These are phyloP conservation scores for Sicus ferrugineus DNA, from an alignment of 2,888 invertebrate species.

Conservation along the genomic window DNA sequence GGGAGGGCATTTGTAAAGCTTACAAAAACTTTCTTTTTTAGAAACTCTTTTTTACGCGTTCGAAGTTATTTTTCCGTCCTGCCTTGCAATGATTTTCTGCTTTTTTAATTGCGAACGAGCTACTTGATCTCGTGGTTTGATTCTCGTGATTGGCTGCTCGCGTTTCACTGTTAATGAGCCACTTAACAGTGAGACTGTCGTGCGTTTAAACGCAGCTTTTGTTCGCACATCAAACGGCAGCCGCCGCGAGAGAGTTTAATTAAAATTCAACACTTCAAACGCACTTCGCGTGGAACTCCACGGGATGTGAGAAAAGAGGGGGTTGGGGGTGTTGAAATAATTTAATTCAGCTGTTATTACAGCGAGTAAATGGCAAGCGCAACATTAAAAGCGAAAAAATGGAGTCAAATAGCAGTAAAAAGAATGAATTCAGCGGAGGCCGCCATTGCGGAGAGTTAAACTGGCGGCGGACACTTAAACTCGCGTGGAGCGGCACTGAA, in stretches of 20 bases:
- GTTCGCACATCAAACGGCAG: slow-evolving; percentile 12
- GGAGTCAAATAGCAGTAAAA: no score
- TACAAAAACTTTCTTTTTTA: not conserved
- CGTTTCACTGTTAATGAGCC: not conserved
- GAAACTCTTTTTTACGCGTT: not conserved
- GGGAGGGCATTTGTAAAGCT: not conserved
- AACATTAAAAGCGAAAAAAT: not conserved
- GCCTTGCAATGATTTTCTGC: not conserved
- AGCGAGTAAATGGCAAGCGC: not conserved
- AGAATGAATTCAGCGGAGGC: no score
- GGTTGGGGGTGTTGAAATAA: no score
- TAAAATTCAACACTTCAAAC: slow-evolving; percentile 23
- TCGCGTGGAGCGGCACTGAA: no score
- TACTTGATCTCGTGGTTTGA: no score
- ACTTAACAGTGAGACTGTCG: not conserved
- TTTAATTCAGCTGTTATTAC: not conserved
- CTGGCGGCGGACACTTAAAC: no score
- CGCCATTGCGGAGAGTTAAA: no score
- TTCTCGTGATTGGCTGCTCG: slow-evolving; percentile 15
- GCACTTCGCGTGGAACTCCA: not conserved
- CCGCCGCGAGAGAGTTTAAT: slow-evolving; percentile 17
- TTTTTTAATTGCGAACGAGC: no score
- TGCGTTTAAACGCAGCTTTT: not conserved
- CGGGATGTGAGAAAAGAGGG: no score
- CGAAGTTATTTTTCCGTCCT: not conserved